Base-by-base conservation (phyloP, 2,888 invertebrate genomes). In the Sericinus montela region DNA sequence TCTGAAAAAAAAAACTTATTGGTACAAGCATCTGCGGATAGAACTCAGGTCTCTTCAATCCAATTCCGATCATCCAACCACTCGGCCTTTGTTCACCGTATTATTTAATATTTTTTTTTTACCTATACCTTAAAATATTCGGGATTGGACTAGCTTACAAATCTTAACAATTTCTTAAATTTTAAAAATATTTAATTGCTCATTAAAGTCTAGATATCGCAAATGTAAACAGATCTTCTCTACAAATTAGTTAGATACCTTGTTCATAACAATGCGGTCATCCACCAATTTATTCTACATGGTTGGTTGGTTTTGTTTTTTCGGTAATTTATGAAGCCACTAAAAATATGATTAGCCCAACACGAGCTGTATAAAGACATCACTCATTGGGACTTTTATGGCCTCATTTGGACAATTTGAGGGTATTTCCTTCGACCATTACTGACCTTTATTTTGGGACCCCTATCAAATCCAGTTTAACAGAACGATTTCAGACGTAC, bases 261-360 rank as follows among this genome's bases (percentile, higher is more conserved):
- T 32, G 39, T 40, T 37, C 44, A 34, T 52, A 53, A 56, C 49
- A 50, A 46, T 54, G 61, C 60, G 63, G 60, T 68, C 63, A 67
- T 62, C 63, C 54, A 58, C 62, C 63, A 63, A 64, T 72, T 75
- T 65, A 46, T 46, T 38, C 9, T 38, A 3, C 23, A 32, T 14
- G 57, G 60, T 56, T 44, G 57, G 62, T 67, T 68, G 71, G 16
- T 15, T 50, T 75, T 73, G 72, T 75, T 71, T 41, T 57, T 58
- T 46, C 52, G 59, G 69, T 75, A 74, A 80, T 81, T 82, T 80
- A 82, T 81, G 72, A 61, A 63, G 68, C 65, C 71, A 65, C 67
- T 82, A 82, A 84, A 84, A 82, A 72, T 80, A 82, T 85, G 81
- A 82, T 77, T 74, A 81, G 78, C 63, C 59, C 69, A 69, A 71